Evolutionary conservation across 2,113 vertebrate species (phyloP), one percentile per base, ranked within the genome.

Genomic region (Coregonus clupeaformis): DNA sequence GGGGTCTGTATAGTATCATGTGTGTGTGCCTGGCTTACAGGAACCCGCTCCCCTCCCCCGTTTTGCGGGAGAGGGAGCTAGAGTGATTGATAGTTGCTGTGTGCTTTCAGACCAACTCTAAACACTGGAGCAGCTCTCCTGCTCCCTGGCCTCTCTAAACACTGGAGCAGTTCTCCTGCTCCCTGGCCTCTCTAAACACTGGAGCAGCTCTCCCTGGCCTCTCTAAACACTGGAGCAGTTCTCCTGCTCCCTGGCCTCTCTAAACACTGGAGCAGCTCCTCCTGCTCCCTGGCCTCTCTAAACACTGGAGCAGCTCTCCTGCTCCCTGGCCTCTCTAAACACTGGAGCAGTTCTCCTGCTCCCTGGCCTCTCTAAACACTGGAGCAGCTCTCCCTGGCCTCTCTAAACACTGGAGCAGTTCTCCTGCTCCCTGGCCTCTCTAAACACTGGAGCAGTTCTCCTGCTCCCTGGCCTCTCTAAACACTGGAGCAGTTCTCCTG

Each of bases 1-100:
- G 27, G n/a, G 25, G 74, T 86, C 29, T 80, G 71, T 68, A 57
- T 27, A 27, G 27, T 27, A 27, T 27, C 27, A 27, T 27, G 27
- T 82, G 77, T 30, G 55, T 80, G 68, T 49, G 42, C 7, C 27
- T 55, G 49, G 49, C 47, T 27, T 36, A 30, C 30, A n/a, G 16
- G 20, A 77, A 78, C 79, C 5, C 25, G 73, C n/a, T 3, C 88
- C 90, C 89, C 73, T 88, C 89, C 90, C 88, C 90, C 86, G 80
- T 69, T 80, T 71, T 84, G 75, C 73, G 83, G 76, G 75, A 80
- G 78, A 13, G 66, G 18, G 65, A 30, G 62, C 57, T 2, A 71
- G 80, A 77, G 85, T 82, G 84, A 88, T 72, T 87, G 86, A 87
- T 68, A 36, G 29, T 83, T 82, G 78, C 76, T 87, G 80, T 84